These are phyloP conservation scores for Baronia brevicornis DNA, from an alignment of 2,888 invertebrate genomes.

Conservation along the genomic window DNA sequence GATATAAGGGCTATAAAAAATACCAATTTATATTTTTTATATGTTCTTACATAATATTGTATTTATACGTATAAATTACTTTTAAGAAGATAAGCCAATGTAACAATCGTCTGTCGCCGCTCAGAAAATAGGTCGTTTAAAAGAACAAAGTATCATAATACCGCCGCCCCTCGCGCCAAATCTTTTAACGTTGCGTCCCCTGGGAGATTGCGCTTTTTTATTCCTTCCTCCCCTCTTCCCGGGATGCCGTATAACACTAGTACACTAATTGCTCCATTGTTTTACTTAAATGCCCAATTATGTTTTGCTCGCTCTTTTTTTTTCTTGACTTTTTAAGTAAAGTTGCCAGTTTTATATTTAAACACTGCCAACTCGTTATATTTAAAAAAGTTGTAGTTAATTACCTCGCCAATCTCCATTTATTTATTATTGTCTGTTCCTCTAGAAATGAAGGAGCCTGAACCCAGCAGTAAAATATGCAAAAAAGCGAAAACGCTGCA, in stretches of 20 bases:
- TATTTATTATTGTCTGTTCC: no score
- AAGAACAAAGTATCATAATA: slow-evolving; percentile 65
- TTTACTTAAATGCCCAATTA: slow-evolving; percentile 41
- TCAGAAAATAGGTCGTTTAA: slow-evolving; percentile 46
- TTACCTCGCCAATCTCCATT: no score
- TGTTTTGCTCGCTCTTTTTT: slow-evolving; percentile 25
- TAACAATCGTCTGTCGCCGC: slow-evolving; percentile 27
- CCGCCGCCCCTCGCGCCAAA: slow-evolving; percentile 49
- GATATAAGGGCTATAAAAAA: no score
- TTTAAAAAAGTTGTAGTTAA: no score
- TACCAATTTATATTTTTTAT: no score
- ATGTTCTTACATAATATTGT: no score
- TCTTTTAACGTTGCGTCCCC: slow-evolving; percentile 57
- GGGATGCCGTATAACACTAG: slow-evolving; percentile 29
- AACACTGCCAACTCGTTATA: no score
- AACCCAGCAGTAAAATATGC: no score
- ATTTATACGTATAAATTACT: no score
- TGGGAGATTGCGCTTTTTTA: slow-evolving; percentile 54
- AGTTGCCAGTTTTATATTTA: no score
- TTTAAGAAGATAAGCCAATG: slow-evolving; percentile 23
- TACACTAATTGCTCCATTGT: slow-evolving; percentile 64
- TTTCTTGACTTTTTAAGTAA: slow-evolving; percentile 15
- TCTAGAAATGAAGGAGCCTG: no score
- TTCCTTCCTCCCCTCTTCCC: slow-evolving; percentile 33
- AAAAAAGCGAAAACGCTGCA: no score